phyloP scores from a whole-genome alignment of 1,140 invertebrate species.

The Leptopilina boulardi region DNA sequence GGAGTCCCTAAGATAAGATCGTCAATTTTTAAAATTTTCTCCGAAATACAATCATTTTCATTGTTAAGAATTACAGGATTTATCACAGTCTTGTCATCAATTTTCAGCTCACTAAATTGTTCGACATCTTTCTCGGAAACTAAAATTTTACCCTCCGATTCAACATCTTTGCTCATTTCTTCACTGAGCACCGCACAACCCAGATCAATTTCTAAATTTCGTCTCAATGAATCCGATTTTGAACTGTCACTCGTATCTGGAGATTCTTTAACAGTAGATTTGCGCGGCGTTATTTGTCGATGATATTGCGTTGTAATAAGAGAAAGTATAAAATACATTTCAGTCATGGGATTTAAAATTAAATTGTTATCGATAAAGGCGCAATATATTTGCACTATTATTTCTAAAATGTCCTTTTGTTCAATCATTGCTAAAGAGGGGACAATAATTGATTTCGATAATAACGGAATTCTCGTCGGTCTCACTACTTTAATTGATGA shows the following conservation, averaged over 20 bases:
- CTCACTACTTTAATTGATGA: conserved; percentile 34
- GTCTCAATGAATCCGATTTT: conserved; percentile 34
- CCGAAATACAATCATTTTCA: neutral
- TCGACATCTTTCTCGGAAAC: neutral
- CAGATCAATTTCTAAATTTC: conserved; percentile 55
- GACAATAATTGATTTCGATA: conserved; percentile 52
- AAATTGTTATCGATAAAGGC: conserved; percentile 72
- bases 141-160: neutral
- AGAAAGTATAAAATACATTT: conserved; percentile 79
- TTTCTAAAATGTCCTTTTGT: conserved; percentile 68
- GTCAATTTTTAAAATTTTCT: conserved; percentile 18
- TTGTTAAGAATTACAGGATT: neutral
- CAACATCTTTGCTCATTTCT: conserved; percentile 16
- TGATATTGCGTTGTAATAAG: conserved; percentile 72
- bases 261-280: conserved; percentile 33
- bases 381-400: conserved; percentile 73
- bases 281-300: conserved; percentile 29
- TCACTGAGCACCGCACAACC: conserved; percentile 54
- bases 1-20: conserved; percentile 64
- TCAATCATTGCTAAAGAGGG: conserved; percentile 68
- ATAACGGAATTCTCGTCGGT: conserved; percentile 47
- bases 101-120: neutral
- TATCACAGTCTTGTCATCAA: neutral
- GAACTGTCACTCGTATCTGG: neutral
- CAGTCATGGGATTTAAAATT: conserved; percentile 77